Conservation (phyloP, 2,888 invertebrate species). For the Idaea straminata region DNA sequence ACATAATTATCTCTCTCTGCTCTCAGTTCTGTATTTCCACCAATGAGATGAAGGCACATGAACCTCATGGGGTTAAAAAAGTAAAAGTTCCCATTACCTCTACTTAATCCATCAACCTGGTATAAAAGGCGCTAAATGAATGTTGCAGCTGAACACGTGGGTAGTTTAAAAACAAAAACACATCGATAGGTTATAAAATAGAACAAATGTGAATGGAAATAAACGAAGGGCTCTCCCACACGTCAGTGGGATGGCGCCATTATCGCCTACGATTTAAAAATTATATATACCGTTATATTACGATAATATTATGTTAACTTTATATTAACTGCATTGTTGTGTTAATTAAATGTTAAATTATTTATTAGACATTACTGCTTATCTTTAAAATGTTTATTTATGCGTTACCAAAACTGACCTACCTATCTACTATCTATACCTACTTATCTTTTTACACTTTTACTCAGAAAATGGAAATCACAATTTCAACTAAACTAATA, state of each 20-base stretch:
- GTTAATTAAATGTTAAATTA: background rate
- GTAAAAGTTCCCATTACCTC: background rate
- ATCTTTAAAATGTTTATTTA: background rate
- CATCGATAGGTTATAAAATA: conserved; percentile 5
- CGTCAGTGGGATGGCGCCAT: conserved; percentile 40
- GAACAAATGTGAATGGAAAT: conserved; percentile 19
- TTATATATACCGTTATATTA: conserved; percentile 20
- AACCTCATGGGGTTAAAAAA: background rate
- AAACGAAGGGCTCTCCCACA: conserved; percentile 44
- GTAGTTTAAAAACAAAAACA: conserved; percentile 1
- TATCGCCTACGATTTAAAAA: conserved; percentile 41
- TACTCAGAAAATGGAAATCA: too few species aligned
- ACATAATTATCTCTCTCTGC: too few species aligned
- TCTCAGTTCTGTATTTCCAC: too few species aligned
- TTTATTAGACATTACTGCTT: background rate
- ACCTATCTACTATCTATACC: too few species aligned
- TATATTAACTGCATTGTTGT: background rate
- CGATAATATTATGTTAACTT: conserved; percentile 10
- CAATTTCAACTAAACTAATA: too few species aligned
- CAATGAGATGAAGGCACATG: too few species aligned
- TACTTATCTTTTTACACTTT: too few species aligned
- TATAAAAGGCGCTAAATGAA: background rate
- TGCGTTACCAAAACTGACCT: too few species aligned
- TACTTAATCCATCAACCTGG: background rate
- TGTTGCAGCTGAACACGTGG: background rate